Evolutionary conservation across 2,113 vertebrate genomes (phyloP).

Genomic region (Sakesphorus luctuosus): DNA sequence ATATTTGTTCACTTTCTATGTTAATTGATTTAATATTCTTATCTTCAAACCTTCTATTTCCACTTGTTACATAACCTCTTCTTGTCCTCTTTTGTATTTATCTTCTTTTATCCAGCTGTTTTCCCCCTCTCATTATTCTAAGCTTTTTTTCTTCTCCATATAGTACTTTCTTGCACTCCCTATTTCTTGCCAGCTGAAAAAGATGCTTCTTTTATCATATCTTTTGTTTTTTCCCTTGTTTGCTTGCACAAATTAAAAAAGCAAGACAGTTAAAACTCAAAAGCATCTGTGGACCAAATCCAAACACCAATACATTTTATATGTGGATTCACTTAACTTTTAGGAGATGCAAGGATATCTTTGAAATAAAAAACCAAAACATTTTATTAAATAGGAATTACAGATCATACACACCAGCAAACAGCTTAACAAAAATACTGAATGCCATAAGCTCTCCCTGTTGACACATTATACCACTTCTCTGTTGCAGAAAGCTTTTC

Average conservation of each 20-base stretch:
- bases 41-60: conserved; percentile 7
- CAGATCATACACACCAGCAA: not conserved
- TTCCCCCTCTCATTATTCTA: not conserved
- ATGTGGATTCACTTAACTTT: not conserved
- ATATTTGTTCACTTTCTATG: not conserved
- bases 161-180: not conserved
- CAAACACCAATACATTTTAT: not conserved
- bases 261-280: not conserved
- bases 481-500: not conserved
- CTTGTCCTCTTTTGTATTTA: not conserved
- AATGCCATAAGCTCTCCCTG: not conserved
- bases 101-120: not conserved
- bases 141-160: not conserved
- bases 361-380: not conserved
- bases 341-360: not conserved
- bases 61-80: not conserved
- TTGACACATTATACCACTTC: not conserved
- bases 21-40: conserved; percentile 27
- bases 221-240: not conserved
- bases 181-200: not conserved
- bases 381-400: not conserved
- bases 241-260: not conserved
- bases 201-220: not conserved
- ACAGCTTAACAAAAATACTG: not conserved
- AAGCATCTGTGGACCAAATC: not conserved